Percentiles rank a stretch among this genome's conserved stretches.
Conservation (phyloP, 2,888 invertebrate species). For the Hirtodrosophila confusa region DNA sequence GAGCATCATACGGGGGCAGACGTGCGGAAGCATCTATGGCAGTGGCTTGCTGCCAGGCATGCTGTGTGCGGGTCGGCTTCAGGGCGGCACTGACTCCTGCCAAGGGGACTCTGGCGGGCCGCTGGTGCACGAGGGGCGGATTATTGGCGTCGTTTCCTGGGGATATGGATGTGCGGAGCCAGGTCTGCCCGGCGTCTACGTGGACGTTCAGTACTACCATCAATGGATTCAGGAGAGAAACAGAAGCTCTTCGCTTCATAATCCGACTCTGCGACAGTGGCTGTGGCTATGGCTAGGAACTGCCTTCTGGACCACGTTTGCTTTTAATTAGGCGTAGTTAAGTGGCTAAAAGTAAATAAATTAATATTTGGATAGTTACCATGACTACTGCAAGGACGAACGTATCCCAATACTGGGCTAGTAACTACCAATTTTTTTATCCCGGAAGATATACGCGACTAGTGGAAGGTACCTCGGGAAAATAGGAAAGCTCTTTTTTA, state of each 20-base stretch:
- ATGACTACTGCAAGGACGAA: too few relatives aligned
- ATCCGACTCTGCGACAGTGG: not conserved
- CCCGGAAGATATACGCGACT: too few relatives aligned
- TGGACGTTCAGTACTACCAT: constrained; percentile 77
- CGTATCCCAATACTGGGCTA: too few relatives aligned
- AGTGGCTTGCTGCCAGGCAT: constrained; percentile 69
- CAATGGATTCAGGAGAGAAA: constrained; percentile 80
- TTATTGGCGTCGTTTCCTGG: constrained; percentile 82
- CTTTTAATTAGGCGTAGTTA: not conserved
- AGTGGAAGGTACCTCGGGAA: too few relatives aligned
- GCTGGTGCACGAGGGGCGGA: constrained; percentile 70
- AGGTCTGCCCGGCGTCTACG: constrained; percentile 76
- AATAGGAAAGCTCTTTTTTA: too few relatives aligned
- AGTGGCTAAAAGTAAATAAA: constrained; percentile 12
- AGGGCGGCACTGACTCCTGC: constrained; percentile 81
- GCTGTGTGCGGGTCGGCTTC: constrained; percentile 80
- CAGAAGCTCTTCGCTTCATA: constrained; percentile 9
- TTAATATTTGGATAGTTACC: not conserved
- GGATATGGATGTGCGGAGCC: constrained; percentile 78
- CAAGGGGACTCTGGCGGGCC: constrained; percentile 82
- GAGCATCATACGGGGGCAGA: constrained; percentile 57
- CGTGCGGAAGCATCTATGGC: constrained; percentile 66
- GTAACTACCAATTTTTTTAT: too few relatives aligned
- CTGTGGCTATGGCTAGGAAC: constrained; percentile 9
- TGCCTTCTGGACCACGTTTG: constrained; percentile 1